phyloP scores from a whole-genome alignment of 2,888 invertebrate species.

The Lypha dubia region DNA sequence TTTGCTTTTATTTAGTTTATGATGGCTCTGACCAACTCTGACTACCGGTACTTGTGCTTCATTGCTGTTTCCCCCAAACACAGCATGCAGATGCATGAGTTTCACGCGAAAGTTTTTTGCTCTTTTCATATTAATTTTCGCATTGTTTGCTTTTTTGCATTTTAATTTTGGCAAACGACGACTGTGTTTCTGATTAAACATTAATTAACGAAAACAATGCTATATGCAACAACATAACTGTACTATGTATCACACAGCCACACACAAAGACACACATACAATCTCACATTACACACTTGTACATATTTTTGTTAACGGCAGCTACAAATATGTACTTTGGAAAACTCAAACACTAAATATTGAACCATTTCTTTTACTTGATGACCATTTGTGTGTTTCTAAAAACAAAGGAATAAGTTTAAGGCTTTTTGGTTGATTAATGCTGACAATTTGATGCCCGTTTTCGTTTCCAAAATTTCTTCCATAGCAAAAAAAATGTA shows the following conservation, averaged over 20 bases:
- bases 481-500: no score
- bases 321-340: constrained; percentile 44
- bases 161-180: constrained; percentile 63
- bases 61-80: background rate
- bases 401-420: constrained; percentile 4
- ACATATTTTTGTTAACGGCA: background rate
- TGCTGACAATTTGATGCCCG: background rate
- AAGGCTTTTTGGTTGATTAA: background rate
- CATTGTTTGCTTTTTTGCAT: constrained; percentile 13
- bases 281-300: background rate
- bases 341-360: constrained; percentile 54
- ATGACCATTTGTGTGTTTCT: constrained; percentile 70
- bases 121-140: constrained; percentile 1
- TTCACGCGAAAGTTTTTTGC: constrained; percentile 58
- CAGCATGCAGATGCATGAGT: constrained; percentile 53
- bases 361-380: constrained; percentile 58
- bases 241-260: constrained; percentile 41
- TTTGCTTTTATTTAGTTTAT: constrained; percentile 63
- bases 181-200: constrained; percentile 83
- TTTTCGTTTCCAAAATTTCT: no score
- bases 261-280: background rate
- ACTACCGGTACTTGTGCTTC: constrained; percentile 36
- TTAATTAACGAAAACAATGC: constrained; percentile 84
- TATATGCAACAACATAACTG: constrained; percentile 70
- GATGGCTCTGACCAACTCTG: constrained; percentile 44